phyloP scores from a whole-genome alignment of 2,888 invertebrate genomes.

The Cyaniris semiargus region DNA sequence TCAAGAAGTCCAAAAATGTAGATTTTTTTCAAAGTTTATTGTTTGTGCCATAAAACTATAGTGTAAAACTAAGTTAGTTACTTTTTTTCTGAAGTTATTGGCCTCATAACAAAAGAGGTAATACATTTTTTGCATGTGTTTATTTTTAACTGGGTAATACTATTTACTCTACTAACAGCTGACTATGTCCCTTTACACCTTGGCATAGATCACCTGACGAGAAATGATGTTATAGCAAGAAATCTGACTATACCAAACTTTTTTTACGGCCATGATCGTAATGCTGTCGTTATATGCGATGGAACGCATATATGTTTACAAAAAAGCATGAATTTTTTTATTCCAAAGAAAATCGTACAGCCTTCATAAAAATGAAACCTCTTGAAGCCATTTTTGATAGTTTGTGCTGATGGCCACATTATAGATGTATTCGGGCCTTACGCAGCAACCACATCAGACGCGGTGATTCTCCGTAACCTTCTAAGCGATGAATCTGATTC shows the following conservation, averaged over 20 bases:
- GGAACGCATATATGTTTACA: constrained; percentile 8
- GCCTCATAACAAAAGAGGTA: too few relatives aligned
- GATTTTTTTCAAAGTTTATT: too few relatives aligned
- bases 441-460: not conserved
- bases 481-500: constrained; percentile 1
- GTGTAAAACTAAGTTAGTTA: too few relatives aligned
- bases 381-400: constrained; percentile 5
- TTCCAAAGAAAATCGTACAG: constrained; percentile 24
- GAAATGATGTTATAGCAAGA: constrained; percentile 36
- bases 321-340: not conserved
- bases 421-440: not conserved
- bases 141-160: too few relatives aligned
- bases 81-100: too few relatives aligned
- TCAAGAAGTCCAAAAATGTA: too few relatives aligned
- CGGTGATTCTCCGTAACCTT: not conserved
- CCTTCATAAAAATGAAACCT: constrained; percentile 20
- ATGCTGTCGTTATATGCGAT: not conserved
- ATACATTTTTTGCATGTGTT: too few relatives aligned
- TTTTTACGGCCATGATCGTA: constrained; percentile 1
- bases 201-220: constrained; percentile 38
- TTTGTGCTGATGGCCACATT: constrained; percentile 15
- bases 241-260: constrained; percentile 30
- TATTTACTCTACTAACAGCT: too few relatives aligned
- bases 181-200: constrained; percentile 38
- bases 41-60: too few relatives aligned